phyloP scores from a whole-genome alignment of 2,113 vertebrate species.

The Patagioenas fasciata region DNA sequence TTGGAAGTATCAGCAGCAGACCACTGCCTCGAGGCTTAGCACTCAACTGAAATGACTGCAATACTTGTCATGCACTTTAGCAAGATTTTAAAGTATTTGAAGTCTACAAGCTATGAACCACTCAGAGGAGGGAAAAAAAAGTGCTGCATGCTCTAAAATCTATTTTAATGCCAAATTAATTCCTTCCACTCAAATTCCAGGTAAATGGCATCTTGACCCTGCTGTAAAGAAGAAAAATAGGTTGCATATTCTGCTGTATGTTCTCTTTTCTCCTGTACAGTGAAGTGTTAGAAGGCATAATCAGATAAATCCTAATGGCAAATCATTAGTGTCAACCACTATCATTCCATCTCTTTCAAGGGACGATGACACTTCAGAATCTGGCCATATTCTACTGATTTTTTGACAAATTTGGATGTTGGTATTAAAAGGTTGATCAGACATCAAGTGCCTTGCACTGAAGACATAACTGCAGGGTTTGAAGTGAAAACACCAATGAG shows the following conservation, averaged over 20 bases:
- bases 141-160: not conserved
- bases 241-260: not conserved
- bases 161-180: not conserved
- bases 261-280: not conserved
- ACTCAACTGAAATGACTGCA: not conserved
- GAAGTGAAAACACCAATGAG: not conserved
- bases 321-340: not conserved
- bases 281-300: not conserved
- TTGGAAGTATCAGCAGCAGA: not conserved
- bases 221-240: not conserved
- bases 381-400: not conserved
- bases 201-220: not conserved
- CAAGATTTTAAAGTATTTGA: not conserved
- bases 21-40: not conserved
- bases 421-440: not conserved
- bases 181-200: not conserved
- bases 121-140: not conserved
- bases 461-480: not conserved
- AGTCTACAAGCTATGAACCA: not conserved
- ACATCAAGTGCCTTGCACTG: no score
- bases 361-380: not conserved
- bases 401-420: not conserved
- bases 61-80: not conserved
- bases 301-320: not conserved
- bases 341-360: not conserved